These are phyloP conservation scores for Oryzias melastigma DNA, from an alignment of 2,113 vertebrate species.

Conservation along the genomic window DNA sequence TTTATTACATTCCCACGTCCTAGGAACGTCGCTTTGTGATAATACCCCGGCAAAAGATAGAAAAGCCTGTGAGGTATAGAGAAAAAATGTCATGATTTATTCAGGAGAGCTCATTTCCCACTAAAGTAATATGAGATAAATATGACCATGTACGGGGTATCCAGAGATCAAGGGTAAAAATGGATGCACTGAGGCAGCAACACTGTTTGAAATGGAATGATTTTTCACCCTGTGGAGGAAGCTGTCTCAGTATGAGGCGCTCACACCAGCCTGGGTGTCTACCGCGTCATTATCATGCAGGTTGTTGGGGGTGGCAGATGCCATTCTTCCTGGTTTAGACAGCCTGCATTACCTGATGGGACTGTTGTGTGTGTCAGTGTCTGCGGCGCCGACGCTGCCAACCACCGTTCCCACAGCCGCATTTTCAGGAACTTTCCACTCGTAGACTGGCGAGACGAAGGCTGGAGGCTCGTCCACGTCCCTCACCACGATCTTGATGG, in stretches of 20 bases:
- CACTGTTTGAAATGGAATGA: constrained; percentile 72
- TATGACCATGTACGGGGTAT: constrained; percentile 70
- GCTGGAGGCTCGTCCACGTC: constrained; percentile 91
- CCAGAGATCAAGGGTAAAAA: constrained; percentile 75
- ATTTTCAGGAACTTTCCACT: constrained; percentile 85
- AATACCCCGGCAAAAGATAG: constrained; percentile 67
- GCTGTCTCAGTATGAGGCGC: constrained; percentile 39
- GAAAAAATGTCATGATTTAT: constrained; percentile 69
- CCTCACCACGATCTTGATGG: constrained; percentile 84
- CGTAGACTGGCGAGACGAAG: constrained; percentile 75
- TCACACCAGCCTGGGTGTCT: constrained; percentile 31
- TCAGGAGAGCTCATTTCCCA: constrained; percentile 76
- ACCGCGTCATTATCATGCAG: constrained; percentile 49
- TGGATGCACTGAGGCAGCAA: constrained; percentile 61
- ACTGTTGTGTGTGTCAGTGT: constrained; percentile 80
- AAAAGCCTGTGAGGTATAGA: constrained; percentile 68
- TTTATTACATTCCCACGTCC: constrained; percentile 70
- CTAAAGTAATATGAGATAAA: constrained; percentile 78
- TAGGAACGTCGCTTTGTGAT: constrained; percentile 70
- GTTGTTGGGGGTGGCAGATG: constrained; percentile 46
- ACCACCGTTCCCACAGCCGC: constrained; percentile 69
- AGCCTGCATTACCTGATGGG: constrained; percentile 74
- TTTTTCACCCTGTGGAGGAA: constrained; percentile 65
- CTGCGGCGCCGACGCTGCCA: constrained; percentile 81
- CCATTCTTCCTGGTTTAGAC: constrained; percentile 36